These are phyloP conservation scores for Dinocampus coccinellae DNA, from an alignment of 2,888 invertebrate species.

Conservation along the genomic window DNA sequence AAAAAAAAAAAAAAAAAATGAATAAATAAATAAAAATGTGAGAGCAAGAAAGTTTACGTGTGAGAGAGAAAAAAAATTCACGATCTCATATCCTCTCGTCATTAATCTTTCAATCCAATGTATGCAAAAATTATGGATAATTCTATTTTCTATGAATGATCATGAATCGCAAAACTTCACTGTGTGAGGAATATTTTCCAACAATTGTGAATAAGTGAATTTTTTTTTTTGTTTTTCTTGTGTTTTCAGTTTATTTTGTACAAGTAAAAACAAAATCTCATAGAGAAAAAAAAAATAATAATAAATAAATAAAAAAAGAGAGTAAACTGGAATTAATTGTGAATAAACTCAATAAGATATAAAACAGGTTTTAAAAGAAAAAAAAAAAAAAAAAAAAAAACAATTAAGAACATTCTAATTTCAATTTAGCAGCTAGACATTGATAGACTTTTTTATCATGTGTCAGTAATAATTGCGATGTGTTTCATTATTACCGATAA, in stretches of 20 bases:
- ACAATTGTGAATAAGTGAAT: not conserved
- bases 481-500: not conserved
- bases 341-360: too few species aligned
- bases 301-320: too few species aligned
- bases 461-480: not conserved
- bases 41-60: not conserved
- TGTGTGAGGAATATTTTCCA: not conserved
- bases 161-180: not conserved
- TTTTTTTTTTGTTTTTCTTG: not conserved
- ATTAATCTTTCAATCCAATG: not conserved
- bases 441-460: too few species aligned
- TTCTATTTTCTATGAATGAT: not conserved
- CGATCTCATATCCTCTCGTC: not conserved
- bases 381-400: too few species aligned
- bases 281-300: not conserved
- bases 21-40: too few species aligned
- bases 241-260: not conserved
- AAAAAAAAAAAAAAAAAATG: not conserved
- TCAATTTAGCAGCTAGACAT: too few species aligned
- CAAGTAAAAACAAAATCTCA: not conserved
- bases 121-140: not conserved
- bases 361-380: too few species aligned
- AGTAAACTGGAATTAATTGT: not conserved
- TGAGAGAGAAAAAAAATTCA: not conserved
- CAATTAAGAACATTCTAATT: too few species aligned